A percentile compares a stretch with the other conserved stretches of the same genome.
These are phyloP conservation scores for Austrolebias charrua DNA, from an alignment of 2,797 vertebrate species.

Conservation along the genomic window DNA sequence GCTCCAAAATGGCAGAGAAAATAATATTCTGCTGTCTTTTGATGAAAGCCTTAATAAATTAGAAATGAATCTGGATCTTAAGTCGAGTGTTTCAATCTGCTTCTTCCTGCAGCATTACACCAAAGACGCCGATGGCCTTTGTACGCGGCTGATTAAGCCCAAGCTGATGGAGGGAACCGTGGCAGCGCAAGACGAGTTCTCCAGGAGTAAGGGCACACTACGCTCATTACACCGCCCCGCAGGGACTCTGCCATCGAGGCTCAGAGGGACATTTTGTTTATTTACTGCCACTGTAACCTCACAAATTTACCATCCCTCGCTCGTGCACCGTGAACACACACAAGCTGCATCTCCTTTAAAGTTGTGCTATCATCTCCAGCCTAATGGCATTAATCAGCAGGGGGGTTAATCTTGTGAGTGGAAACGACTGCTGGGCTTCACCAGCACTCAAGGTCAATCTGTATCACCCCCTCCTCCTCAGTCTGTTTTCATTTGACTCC, in stretches of 20 bases:
- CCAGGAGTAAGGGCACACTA: conserved; percentile 83
- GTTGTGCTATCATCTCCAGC: conserved; percentile 16
- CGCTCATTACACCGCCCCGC: conserved; percentile 42
- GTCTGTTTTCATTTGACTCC: conserved; percentile 8
- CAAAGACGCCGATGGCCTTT: conserved; percentile 93
- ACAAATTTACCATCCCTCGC: background rate
- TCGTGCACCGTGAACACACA: conserved; percentile 10
- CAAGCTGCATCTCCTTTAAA: conserved; percentile 16
- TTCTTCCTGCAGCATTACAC: conserved; percentile 88
- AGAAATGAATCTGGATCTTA: background rate
- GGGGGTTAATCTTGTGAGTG: conserved; percentile 54
- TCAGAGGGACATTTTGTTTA: conserved; percentile 34
- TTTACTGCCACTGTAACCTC: conserved; percentile 30
- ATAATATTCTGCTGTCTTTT: too few relatives aligned
- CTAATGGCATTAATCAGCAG: conserved; percentile 55
- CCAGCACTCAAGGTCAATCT: conserved; percentile 51
- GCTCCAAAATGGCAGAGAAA: background rate
- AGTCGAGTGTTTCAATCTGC: background rate
- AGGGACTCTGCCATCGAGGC: conserved; percentile 29
- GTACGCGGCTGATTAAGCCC: conserved; percentile 94
- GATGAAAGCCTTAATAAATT: background rate
- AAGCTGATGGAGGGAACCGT: conserved; percentile 98
- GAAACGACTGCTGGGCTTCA: conserved; percentile 39
- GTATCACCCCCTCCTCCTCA: conserved; percentile 12
- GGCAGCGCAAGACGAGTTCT: conserved; percentile 95